Conservation (phyloP, 2,113 vertebrate genomes). For the Entosphenus tridentatus region DNA sequence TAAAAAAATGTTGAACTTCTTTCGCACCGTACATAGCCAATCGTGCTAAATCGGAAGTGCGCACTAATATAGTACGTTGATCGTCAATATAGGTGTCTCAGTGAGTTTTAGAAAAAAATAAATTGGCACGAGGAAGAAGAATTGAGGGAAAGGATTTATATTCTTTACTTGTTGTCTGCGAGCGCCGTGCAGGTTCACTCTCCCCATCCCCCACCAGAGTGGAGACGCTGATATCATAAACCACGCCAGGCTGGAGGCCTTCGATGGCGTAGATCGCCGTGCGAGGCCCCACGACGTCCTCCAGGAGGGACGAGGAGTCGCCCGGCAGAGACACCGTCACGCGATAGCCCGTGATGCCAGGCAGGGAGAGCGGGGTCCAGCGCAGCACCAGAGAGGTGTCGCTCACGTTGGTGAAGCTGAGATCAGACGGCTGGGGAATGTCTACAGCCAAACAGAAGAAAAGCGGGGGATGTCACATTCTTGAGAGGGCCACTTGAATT, state of each 20-base stretch:
- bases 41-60: too few relatives aligned
- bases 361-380: constrained; percentile 76
- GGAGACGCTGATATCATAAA: constrained; percentile 84
- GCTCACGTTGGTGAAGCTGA: constrained; percentile 71
- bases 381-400: constrained; percentile 73
- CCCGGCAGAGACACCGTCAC: constrained; percentile 73
- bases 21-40: too few relatives aligned
- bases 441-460: constrained; percentile 16
- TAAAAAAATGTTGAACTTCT: too few relatives aligned
- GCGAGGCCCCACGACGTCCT: constrained; percentile 58
- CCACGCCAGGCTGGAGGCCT: constrained; percentile 84
- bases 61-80: too few relatives aligned
- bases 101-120: too few relatives aligned
- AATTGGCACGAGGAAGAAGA: too few relatives aligned
- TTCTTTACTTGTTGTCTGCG: constrained; percentile 78
- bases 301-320: constrained; percentile 74
- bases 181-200: constrained; percentile 62
- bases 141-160: too few relatives aligned
- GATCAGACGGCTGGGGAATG: constrained; percentile 74
- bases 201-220: constrained; percentile 76
- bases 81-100: too few relatives aligned
- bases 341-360: constrained; percentile 70
- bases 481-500: too few relatives aligned
- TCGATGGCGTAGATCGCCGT: constrained; percentile 65
- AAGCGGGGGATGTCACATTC: not conserved